Base-by-base conservation (phyloP, 2,888 invertebrate species). In the Carpatolechia fugitivella region DNA sequence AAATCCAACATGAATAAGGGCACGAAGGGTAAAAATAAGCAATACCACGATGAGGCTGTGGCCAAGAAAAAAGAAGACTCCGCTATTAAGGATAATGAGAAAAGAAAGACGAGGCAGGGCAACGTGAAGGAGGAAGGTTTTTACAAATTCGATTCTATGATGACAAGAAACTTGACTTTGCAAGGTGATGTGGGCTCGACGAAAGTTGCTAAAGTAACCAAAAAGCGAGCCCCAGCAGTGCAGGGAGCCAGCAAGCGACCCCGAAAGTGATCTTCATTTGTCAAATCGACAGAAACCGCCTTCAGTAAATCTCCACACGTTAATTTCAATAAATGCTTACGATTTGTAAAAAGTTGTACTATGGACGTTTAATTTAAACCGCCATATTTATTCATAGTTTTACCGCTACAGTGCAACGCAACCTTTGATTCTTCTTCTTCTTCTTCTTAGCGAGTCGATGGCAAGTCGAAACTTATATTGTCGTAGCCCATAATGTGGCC, bases 61-160 rank as follows among this genome's bases (percentile, higher is more conserved):
- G 29, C 14, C 18, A 51, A 29, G 30, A 69, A 68, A 56, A 64
- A 65, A 29, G 60, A 68, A 18, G 6, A 58, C 0, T 48, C 56
- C 16, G 54, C 57, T 7, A 59, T 61, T 13, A 36, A 52, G 40
- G 54, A 63, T 55, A 56, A 56, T 47, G 52, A 58, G 6, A 65
- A 60, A 55, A 68, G 71, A 20, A 65, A 50, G 49, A 82, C 79
- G 5, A 72, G 83, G 57, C 58, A 55, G 33, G 71, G 70, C 54
- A 83, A 82, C 59, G 58, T 57, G 3, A 84, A 82, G 59, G 78
- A 76, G 54, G 69, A 70, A n/a, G 83, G 84, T 1, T 83, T 74
- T 64, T 84, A 84, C 57, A 76, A 72, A 55, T 82, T 72, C 56
- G 71, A 72, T 54, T 77, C 72, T 49, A 83, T 83, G 80, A 68